Evolutionary conservation across 2,888 invertebrate species (phyloP).

Genomic region (Ashinkailepas kermadecensis): DNA sequence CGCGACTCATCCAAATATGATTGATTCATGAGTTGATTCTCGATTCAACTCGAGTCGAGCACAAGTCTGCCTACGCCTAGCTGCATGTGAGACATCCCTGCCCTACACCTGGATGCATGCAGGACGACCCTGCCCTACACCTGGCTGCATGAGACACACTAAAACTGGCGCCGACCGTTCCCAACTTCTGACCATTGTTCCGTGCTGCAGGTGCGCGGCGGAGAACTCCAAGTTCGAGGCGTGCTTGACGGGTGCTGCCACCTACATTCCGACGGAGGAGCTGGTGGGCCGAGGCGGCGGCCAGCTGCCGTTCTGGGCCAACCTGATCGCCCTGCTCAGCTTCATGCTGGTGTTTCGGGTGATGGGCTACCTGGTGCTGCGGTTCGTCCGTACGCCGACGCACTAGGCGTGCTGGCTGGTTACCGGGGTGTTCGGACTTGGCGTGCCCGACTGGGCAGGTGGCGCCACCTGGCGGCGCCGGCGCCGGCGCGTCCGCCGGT

Average conservation of each 20-base stretch:
- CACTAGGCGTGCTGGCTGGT: not conserved
- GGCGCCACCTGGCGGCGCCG: not conserved
- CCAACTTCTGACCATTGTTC: too few relatives aligned
- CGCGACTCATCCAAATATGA: too few relatives aligned
- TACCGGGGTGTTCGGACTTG: too few relatives aligned
- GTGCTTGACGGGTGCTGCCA: slow-evolving; percentile 48
- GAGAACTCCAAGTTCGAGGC: slow-evolving; percentile 58
- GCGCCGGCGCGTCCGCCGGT: not conserved
- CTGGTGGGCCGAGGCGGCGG: slow-evolving; percentile 59
- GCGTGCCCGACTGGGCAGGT: not conserved
- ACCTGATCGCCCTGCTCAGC: slow-evolving; percentile 59
- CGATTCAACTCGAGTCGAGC: too few relatives aligned
- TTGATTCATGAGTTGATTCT: too few relatives aligned
- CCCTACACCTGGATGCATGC: too few relatives aligned
- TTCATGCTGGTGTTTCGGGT: slow-evolving; percentile 63
- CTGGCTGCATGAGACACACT: too few relatives aligned
- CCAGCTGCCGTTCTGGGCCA: slow-evolving; percentile 59
- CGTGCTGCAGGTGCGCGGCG: slow-evolving; percentile 52
- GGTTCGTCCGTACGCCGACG: slow-evolving; percentile 46
- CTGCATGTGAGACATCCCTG: too few relatives aligned
- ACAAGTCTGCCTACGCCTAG: too few relatives aligned
- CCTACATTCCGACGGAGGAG: slow-evolving; percentile 56
- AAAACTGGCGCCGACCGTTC: too few relatives aligned
- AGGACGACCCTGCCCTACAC: too few relatives aligned
- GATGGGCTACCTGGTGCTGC: slow-evolving; percentile 62